A percentile compares a stretch with the other conserved stretches of the same genome.
Evolutionary conservation across 2,797 vertebrate species (phyloP).

Genomic region (Mus spretus): DNA sequence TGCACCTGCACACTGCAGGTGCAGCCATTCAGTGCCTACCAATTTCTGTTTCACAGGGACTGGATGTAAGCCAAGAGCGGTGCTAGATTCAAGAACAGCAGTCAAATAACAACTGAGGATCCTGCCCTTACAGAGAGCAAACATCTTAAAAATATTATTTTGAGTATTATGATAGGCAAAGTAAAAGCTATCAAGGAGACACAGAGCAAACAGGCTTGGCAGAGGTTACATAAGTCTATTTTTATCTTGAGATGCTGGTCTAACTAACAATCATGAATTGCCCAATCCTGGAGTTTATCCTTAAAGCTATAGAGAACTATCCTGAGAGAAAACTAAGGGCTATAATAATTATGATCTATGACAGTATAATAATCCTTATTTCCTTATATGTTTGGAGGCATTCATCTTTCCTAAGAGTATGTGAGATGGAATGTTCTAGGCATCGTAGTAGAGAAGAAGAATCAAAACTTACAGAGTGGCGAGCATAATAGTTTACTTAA

Average conservation of each 20-base stretch:
- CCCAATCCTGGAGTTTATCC: neutral
- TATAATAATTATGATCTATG: neutral
- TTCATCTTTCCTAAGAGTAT: neutral
- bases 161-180: neutral
- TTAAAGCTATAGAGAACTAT: neutral
- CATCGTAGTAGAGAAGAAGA: neutral
- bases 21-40: neutral
- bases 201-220: neutral
- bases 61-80: neutral
- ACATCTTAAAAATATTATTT: neutral
- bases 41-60: neutral
- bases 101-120: neutral
- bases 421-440: neutral
- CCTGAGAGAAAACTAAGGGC: neutral
- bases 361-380: neutral
- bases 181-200: neutral
- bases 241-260: neutral
- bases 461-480: neutral
- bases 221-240: neutral
- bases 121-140: neutral
- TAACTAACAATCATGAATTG: neutral
- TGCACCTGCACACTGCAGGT: neutral
- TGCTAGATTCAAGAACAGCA: neutral
- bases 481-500: neutral
- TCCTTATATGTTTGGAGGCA: neutral